Evolutionary conservation across 2,888 invertebrate species (phyloP), one percentile per base, ranked within the genome.

Genomic region (Beris morrisii): DNA sequence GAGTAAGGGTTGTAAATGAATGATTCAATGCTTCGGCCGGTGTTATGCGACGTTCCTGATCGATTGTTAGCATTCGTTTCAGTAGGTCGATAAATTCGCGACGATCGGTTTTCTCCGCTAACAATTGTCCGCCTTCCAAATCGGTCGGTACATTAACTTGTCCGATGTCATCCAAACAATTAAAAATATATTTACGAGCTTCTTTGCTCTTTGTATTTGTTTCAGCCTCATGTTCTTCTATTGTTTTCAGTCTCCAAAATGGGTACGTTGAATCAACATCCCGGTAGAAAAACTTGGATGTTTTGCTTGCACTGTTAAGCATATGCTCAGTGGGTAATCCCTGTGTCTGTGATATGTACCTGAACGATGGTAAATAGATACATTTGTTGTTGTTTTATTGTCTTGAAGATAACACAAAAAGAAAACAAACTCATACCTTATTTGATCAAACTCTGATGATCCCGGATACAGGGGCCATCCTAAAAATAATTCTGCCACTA

Each of bases 391-490:
- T 50, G 13, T 4, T 22, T 12, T 53, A n/a, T n/a, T n/a, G n/a
- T n/a, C n/a, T 38, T 30, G 12, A 9, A 53, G 12, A 13, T 61
- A 32, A 53, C 32, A 15, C 2, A 12, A 12, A 59, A 59, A 58
- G 44, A 58, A 12, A 31, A 38, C 5, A 31, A 88, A 72, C 87
- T 87, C 71, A 90, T 88, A 90, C 72, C 97, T 87, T 76, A 97
- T 97, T 85, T 97, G 93, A 83, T 99, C 99, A 83, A 98, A 99
- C 83, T 99, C 99, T 15, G 97, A 97, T 63, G 96, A 95, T 71
- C 99, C 99, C 0, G 99, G 99, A 83, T 99, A 99, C 45, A 99
- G 85, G 13, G 99, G 99, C 99, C 99, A 99, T 71, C 99, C 99
- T 53, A 99, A 87, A 83, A 99, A 99, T 73, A 99, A 85, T 81